These are phyloP conservation scores for Brachionus paranguensis DNA, from an alignment of 1,140 invertebrate species.

Conservation along the genomic window DNA sequence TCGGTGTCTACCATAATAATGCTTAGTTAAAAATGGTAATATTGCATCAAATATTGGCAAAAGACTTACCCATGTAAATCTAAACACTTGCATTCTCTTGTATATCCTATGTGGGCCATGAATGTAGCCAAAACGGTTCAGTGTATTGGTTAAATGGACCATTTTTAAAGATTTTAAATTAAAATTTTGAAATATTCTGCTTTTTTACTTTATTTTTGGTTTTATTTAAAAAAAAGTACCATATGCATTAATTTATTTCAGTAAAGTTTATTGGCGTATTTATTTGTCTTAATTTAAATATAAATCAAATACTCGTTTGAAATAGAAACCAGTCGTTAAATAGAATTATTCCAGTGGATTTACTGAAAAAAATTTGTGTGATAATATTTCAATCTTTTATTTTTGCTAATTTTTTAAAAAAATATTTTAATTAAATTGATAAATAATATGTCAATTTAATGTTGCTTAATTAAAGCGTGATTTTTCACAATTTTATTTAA, in stretches of 20 bases:
- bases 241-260: not conserved
- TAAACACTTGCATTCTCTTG: constrained; percentile 38
- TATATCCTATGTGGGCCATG: constrained; percentile 33
- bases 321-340: too few relatives aligned
- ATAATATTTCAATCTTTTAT: too few relatives aligned
- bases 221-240: not conserved
- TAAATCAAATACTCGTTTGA: too few relatives aligned
- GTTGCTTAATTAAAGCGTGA: too few relatives aligned
- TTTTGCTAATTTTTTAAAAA: too few relatives aligned
- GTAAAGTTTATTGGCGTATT: not conserved
- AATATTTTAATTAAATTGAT: too few relatives aligned
- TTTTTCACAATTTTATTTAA: too few relatives aligned
- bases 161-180: not conserved
- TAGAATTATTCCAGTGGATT: too few relatives aligned
- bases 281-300: not conserved
- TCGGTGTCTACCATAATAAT: constrained; percentile 32
- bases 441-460: too few relatives aligned
- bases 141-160: constrained; percentile 10
- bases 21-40: not conserved
- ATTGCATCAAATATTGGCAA: not conserved
- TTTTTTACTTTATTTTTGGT: too few relatives aligned
- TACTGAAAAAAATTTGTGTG: too few relatives aligned
- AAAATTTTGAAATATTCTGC: not conserved
- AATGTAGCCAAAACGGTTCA: constrained; percentile 18
- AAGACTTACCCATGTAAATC: constrained; percentile 34